phyloP scores from a whole-genome alignment of 2,113 vertebrate genomes.

The Triplophysa dalaica region DNA sequence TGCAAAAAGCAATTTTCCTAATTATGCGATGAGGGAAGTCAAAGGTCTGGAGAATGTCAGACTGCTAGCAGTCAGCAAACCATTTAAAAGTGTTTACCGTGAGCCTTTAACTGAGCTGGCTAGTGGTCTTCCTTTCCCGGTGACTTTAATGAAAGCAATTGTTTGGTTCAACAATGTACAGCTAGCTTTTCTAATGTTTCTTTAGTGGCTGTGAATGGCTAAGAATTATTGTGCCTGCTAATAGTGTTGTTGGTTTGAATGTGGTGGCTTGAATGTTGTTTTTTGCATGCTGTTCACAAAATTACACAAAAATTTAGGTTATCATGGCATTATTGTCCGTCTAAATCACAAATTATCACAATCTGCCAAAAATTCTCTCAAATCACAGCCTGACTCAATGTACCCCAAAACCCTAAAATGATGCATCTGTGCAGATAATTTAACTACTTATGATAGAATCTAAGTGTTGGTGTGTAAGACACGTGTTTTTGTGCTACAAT shows the following conservation, averaged over 20 bases:
- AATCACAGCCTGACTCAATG: too few relatives aligned
- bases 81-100: conserved; percentile 70
- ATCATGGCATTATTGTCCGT: too few relatives aligned
- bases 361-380: too few relatives aligned
- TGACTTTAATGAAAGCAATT: conserved; percentile 5
- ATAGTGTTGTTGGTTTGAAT: background rate
- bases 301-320: too few relatives aligned
- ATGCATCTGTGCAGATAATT: too few relatives aligned
- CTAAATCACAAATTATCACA: too few relatives aligned
- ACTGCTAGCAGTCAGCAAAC: conserved; percentile 71
- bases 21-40: conserved; percentile 82
- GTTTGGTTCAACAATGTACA: background rate
- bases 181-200: background rate
- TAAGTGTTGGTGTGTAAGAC: background rate
- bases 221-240: background rate
- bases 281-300: background rate
- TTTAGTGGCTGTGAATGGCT: background rate
- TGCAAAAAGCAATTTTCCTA: conserved; percentile 88
- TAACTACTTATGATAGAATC: too few relatives aligned
- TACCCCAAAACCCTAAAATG: too few relatives aligned
- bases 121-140: conserved; percentile 52
- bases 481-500: background rate
- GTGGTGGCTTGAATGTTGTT: background rate
- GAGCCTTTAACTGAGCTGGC: conserved; percentile 60
- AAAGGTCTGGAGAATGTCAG: conserved; percentile 74